Evolutionary conservation across 2,113 vertebrate species (phyloP).

Genomic region (Falco punctatus): DNA sequence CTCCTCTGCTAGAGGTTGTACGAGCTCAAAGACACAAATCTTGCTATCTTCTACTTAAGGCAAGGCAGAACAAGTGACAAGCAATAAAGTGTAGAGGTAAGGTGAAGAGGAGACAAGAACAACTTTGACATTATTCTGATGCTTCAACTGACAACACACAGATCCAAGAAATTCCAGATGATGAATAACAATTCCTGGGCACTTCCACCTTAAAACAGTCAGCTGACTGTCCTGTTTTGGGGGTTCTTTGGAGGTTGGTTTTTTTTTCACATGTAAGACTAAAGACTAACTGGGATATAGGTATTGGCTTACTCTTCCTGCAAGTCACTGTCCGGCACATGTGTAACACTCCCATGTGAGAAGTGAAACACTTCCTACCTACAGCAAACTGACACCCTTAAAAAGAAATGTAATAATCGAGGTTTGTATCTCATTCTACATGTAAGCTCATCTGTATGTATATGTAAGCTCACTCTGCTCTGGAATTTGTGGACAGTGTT

Average conservation of each 20-base stretch:
- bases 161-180: not conserved
- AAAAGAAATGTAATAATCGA: not conserved
- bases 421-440: not conserved
- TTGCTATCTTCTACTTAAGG: not conserved
- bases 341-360: rapidly evolving
- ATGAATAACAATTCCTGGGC: not conserved
- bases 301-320: not conserved
- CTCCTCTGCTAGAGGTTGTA: not conserved
- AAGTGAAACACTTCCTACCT: not conserved
- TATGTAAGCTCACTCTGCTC: not conserved
- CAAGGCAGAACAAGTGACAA: not conserved
- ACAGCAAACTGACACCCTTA: not conserved
- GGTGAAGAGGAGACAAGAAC: not conserved
- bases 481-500: not conserved
- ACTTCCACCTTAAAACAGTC: not conserved
- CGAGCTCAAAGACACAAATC: not conserved
- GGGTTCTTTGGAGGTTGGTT: not conserved
- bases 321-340: not conserved
- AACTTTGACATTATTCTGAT: not conserved
- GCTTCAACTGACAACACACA: not conserved
- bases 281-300: not conserved
- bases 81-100: not conserved
- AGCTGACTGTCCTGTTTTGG: not conserved
- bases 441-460: not conserved
- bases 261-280: not conserved